Conservation (phyloP, 2,113 vertebrate species). For the Ammospiza caudacuta region DNA sequence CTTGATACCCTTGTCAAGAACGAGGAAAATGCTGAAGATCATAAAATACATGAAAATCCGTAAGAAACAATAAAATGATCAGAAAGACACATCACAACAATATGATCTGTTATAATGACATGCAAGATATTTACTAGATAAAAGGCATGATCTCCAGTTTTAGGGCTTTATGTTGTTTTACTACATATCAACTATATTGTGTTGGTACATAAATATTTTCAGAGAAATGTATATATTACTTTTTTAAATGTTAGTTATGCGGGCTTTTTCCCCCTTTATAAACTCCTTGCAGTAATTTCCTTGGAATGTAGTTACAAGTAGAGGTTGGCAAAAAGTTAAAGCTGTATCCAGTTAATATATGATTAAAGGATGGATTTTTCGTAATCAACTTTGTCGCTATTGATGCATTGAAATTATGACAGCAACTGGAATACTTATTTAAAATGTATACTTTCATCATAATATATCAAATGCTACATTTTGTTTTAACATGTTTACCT, state of each 20-base stretch:
- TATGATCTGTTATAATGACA: not conserved
- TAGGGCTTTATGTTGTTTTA: not conserved
- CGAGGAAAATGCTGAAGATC: not conserved
- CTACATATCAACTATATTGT: not conserved
- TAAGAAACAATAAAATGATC: not conserved
- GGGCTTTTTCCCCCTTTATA: not conserved
- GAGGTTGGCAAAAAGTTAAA: not conserved
- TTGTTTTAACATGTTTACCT: not conserved
- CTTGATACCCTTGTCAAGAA: not conserved
- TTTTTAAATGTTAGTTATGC: fast-evolving
- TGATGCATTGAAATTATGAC: not conserved
- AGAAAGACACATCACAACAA: not conserved
- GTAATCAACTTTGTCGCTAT: not conserved
- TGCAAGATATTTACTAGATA: not conserved
- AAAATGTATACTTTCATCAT: not conserved
- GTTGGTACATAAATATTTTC: not conserved
- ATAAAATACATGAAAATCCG: not conserved
- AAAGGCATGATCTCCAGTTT: not conserved
- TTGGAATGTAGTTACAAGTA: not conserved
- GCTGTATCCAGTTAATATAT: not conserved
- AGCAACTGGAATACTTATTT: not conserved
- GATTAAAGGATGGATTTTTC: not conserved
- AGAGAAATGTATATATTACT: not conserved
- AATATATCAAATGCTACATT: not conserved
- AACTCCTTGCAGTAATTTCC: not conserved